Evolutionary conservation across 1,140 invertebrate species (phyloP).

Genomic region (Sycophila sp.): DNA sequence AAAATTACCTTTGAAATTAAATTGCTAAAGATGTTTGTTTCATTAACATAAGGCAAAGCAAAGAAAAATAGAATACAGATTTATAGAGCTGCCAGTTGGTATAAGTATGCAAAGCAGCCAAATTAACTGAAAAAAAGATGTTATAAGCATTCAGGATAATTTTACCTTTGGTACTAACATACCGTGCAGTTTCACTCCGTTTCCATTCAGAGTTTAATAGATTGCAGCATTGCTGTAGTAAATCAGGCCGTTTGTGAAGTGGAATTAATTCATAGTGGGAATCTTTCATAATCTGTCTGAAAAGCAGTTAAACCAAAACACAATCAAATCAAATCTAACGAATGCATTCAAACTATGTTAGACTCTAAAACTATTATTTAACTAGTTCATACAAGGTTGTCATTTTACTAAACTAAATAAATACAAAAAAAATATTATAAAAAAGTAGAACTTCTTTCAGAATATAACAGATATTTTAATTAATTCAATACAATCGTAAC

Average conservation of each 20-base stretch:
- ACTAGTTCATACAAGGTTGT: no score
- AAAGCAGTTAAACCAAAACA: slow-evolving; percentile 40
- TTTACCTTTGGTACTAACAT: slow-evolving; percentile 40
- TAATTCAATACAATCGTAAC: no score
- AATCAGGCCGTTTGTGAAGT: slow-evolving; percentile 76
- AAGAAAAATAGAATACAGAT: not conserved
- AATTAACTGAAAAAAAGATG: slow-evolving; percentile 20
- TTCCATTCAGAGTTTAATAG: slow-evolving; percentile 85
- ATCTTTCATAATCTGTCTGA: slow-evolving; percentile 54
- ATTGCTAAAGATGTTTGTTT: slow-evolving; percentile 5
- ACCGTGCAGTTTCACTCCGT: slow-evolving; percentile 77
- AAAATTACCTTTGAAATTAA: slow-evolving; percentile 8
- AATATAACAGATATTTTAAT: no score
- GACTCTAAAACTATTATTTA: slow-evolving; percentile 13
- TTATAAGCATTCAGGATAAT: slow-evolving; percentile 3
- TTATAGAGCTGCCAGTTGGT: not conserved
- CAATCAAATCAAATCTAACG: slow-evolving; percentile 35
- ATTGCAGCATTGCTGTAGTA: slow-evolving; percentile 74
- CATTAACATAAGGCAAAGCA: not conserved
- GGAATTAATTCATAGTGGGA: slow-evolving; percentile 68
- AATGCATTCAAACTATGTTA: slow-evolving; percentile 2
- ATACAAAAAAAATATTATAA: no score
- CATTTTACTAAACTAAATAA: no score
- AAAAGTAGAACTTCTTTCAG: no score
- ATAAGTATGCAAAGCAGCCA: slow-evolving; percentile 7